Evolutionary conservation across 2,888 invertebrate species (phyloP), one percentile per base, ranked within the genome.

Genomic region (Drosophila falleni): DNA sequence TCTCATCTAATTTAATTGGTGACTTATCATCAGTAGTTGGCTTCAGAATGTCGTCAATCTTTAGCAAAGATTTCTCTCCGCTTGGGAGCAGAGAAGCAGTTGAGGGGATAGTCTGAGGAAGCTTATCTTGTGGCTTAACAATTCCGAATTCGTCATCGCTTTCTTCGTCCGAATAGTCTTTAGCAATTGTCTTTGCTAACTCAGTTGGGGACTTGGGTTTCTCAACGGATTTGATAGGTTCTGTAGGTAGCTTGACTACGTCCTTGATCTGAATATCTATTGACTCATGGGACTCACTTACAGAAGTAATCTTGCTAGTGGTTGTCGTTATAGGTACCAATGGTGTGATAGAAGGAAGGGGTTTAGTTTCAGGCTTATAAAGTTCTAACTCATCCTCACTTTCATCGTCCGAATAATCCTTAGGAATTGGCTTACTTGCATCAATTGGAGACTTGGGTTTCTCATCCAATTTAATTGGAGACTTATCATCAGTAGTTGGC

Each of bases 181-280:
- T 10, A 10, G 42, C 11, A 42, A 42, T 10, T 42, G 42, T 5
- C 42, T 19, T 42, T 23, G 19, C 3, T 19, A 42, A 42, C 5
- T 42, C 16, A 19, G 19, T 19, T 13, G 63, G 64, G 6, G 69
- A 59, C 31, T 60, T 59, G 33, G 67, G 69, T 56, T 67, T 59
- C 31, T 61, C 71, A 37, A 77, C 78, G 5, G 49, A 2, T 11
- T 41, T 55, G 0, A 19, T 5, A 15, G 31, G 29, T 31, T 29
- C 29, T 47, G 29, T 47, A 0, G 47, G 47, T 15, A n/a, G n/a
- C 16, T 50, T 31, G 16, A 29, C 54, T 31, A 29, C 16, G n/a
- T 56, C 65, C 64, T 72, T 62, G 53, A 60, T 44, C 23, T 44
- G 44, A 6, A 44, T 44, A 5, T 44, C 19, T 5, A 42, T 19